A percentile compares a stretch with the other conserved stretches of the same genome.
phyloP scores from a whole-genome alignment of 2,797 vertebrate species.

The Paedocypris micromegethes region DNA sequence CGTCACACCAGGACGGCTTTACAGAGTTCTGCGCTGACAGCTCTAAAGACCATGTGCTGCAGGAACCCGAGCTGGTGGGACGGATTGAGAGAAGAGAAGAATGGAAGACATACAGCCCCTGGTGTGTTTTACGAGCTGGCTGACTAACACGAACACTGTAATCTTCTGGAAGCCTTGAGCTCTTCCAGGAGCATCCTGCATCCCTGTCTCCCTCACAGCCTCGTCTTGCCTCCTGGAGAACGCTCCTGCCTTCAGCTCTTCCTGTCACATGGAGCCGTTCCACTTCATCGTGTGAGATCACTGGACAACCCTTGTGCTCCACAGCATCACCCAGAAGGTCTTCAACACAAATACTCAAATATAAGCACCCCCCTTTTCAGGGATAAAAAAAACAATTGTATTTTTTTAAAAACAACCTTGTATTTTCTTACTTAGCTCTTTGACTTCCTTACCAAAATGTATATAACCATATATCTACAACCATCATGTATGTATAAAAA shows the following conservation, averaged over 20 bases:
- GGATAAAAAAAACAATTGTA: no score
- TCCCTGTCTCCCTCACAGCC: constrained; percentile 10
- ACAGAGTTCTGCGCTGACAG: constrained; percentile 24
- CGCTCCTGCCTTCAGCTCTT: constrained; percentile 11
- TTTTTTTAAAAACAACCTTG: no score
- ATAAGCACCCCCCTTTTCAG: background rate
- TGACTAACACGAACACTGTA: constrained; percentile 22
- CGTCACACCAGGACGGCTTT: constrained; percentile 19
- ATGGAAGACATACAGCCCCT: constrained; percentile 7
- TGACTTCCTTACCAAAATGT: no score
- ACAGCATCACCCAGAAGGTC: constrained; percentile 9
- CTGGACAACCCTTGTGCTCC: constrained; percentile 12
- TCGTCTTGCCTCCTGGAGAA: background rate
- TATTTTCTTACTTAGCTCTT: no score
- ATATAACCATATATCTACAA: no score
- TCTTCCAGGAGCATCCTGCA: constrained; percentile 24
- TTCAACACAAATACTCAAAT: background rate
- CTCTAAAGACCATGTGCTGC: constrained; percentile 5
- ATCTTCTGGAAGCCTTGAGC: constrained; percentile 12
- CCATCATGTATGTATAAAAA: no score
- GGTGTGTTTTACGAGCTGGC: constrained; percentile 9
- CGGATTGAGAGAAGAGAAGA: background rate
- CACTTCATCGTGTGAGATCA: constrained; percentile 9
- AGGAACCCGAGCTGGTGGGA: background rate
- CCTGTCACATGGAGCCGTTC: constrained; percentile 24